Evolutionary conservation across 2,113 vertebrate species (phyloP).

Genomic region (Eubucco bourcierii): DNA sequence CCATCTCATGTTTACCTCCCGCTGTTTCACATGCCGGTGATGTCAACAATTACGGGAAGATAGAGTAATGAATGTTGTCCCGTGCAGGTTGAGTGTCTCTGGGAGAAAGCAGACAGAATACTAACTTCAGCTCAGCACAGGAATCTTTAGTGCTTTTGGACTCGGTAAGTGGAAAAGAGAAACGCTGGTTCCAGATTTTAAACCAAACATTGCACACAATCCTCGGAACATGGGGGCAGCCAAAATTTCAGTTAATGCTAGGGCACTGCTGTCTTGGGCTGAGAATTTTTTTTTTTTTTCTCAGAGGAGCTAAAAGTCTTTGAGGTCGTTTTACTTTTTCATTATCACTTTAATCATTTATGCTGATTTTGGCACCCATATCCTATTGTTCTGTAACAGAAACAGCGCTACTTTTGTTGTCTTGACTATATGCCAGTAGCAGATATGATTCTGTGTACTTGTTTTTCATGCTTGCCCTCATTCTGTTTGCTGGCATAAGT

Average conservation of each 20-base stretch:
- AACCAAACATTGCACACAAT: background rate
- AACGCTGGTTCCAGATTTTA: background rate
- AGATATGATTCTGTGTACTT: background rate
- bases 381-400: background rate
- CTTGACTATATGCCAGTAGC: background rate
- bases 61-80: background rate
- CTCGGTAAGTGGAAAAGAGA: background rate
- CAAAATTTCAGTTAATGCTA: background rate
- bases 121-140: background rate
- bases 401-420: background rate
- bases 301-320: background rate
- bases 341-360: background rate
- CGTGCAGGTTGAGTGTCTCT: background rate
- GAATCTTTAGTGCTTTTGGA: background rate
- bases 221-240: rapidly evolving
- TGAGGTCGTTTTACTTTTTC: background rate
- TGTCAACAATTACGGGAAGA: background rate
- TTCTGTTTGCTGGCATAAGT: background rate
- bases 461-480: background rate
- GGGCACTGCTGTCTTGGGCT: background rate
- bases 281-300: background rate
- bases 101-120: background rate
- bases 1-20: background rate
- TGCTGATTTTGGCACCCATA: background rate
- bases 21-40: background rate